A percentile compares a stretch with the other conserved stretches of the same genome.
These are phyloP conservation scores for Spinus pinus DNA, from an alignment of 2,797 vertebrate genomes.

Conservation along the genomic window DNA sequence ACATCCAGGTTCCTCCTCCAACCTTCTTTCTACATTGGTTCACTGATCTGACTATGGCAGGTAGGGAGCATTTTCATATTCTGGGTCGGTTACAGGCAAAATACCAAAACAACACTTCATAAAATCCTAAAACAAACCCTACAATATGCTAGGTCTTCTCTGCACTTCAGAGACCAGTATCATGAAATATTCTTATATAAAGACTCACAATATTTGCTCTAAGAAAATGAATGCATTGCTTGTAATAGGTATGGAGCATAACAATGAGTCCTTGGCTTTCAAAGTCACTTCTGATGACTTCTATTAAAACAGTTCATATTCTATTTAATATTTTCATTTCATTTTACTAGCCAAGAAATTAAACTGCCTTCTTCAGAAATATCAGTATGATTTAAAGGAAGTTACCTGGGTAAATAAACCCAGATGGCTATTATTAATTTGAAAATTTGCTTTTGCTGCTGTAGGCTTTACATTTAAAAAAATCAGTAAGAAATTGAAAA, in stretches of 20 bases:
- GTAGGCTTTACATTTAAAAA: neutral
- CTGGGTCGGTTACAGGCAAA: neutral
- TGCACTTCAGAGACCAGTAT: neutral
- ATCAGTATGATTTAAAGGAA: slow-evolving; percentile 11
- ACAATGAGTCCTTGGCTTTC: neutral
- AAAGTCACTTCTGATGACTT: neutral
- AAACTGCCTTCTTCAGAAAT: slow-evolving; percentile 25
- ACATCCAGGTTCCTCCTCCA: neutral
- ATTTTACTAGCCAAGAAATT: slow-evolving; percentile 16
- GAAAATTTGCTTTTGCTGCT: neutral
- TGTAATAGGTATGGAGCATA: neutral
- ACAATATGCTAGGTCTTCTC: neutral
- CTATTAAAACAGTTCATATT: neutral
- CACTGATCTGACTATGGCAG: neutral
- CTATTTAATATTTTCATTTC: neutral
- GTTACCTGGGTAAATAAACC: slow-evolving; percentile 9
- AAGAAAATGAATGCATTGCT: neutral
- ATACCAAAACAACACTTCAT: neutral
- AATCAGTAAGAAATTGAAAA: neutral
- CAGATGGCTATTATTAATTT: neutral
- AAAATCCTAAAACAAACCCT: neutral
- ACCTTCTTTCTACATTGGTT: neutral
- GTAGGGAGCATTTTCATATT: neutral
- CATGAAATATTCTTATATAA: neutral
- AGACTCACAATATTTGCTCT: neutral